Evolutionary conservation across 2,888 invertebrate genomes (phyloP), one percentile per base, ranked within the genome.

Genomic region (Epiblema foenella): DNA sequence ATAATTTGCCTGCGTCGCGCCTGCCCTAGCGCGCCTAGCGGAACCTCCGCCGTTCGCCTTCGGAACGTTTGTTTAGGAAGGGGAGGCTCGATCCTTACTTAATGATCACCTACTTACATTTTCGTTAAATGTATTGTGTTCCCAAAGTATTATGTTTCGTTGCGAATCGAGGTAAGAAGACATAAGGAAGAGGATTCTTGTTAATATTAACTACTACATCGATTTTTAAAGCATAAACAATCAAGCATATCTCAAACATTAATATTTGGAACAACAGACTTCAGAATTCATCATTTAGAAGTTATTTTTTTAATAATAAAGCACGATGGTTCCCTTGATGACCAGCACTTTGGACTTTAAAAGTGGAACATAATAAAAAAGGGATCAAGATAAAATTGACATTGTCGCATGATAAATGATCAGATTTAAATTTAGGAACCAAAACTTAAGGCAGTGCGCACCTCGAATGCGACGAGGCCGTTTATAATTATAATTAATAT

Each of bases 401-500:
- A 89, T 81, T 93, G 93, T 93, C 93, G 89, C 91, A 89, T 92
- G 93, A 93, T 91, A 90, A 90, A 93, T 87, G 91, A 90, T 89
- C 91, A 87, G 91, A 91, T 92, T 91, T 90, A 90, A 89, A 91
- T 89, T 90, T 89, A 84, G 86, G 85, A 88, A 87, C 87, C 83
- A 87, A 90, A 89, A 85, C 85, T 85, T 85, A 86, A 85, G 86
- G 82, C 85, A 83, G 83, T n/a, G n/a, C 81, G 85, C 87, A 87
- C 86, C 88, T 86, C 86, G 86, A 89, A 89, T 88, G 87, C 89
- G 90, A 87, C 87, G 89, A 90, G 81, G 82, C 84, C 90, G 93
- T 90, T 93, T 91, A 93, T 92, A 93, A 93, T 92, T 92, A 91
- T 93, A 93, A 93, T 93, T 93, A 93, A 93, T 93, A 93, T 91